These are phyloP conservation scores for Decapterus maruadsi DNA, from an alignment of 2,797 vertebrate genomes.

Conservation along the genomic window DNA sequence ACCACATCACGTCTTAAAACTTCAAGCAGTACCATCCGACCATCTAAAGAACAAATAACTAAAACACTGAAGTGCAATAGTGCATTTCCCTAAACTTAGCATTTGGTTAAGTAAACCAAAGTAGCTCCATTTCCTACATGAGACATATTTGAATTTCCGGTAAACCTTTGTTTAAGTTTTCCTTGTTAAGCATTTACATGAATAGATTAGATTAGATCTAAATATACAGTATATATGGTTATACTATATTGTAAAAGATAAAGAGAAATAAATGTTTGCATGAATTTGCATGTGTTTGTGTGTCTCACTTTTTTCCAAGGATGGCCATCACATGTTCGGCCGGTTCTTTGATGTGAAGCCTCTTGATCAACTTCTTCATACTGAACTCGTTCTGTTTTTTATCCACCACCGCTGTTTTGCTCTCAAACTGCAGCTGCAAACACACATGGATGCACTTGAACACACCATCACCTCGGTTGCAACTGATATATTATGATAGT, in stretches of 20 bases:
- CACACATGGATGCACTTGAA: background rate
- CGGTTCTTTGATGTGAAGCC: conserved; percentile 90
- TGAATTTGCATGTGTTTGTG: background rate
- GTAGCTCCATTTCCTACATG: too few relatives aligned
- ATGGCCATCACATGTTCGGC: conserved; percentile 89
- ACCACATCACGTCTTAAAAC: background rate
- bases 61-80: background rate
- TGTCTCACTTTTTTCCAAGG: conserved; percentile 87
- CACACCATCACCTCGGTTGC: background rate
- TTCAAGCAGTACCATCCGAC: background rate
- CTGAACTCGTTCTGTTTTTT: conserved; percentile 85
- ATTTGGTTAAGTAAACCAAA: background rate
- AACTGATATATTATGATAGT: too few relatives aligned
- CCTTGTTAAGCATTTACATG: background rate
- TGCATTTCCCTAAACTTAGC: background rate
- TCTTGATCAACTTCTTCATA: conserved; percentile 90
- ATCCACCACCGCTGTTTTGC: conserved; percentile 68
- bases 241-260: too few relatives aligned
- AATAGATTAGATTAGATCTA: too few relatives aligned
- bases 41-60: background rate
- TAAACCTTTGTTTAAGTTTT: background rate
- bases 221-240: background rate
- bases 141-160: background rate
- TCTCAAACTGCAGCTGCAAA: conserved; percentile 47
- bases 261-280: background rate